Conservation (phyloP, 2,797 vertebrate species). For the Sebastes elongatus region DNA sequence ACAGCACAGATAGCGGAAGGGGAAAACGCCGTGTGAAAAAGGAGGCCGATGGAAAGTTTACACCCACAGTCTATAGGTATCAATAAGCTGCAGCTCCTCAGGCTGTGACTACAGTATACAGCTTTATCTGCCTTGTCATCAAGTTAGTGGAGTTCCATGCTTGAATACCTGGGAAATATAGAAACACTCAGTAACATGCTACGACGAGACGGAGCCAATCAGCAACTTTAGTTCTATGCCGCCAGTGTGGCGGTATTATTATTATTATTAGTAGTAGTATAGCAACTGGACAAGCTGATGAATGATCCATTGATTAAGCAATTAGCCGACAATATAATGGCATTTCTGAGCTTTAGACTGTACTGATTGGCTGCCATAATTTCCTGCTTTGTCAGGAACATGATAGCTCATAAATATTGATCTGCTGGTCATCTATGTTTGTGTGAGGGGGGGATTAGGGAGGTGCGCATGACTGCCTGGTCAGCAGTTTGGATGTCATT, state of each 20-base stretch:
- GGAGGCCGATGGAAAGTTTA: no score
- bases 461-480: neutral
- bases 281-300: neutral
- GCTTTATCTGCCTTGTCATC: neutral
- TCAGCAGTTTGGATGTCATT: slow-evolving; percentile 38
- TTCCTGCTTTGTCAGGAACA: slow-evolving; percentile 55
- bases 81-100: neutral
- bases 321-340: slow-evolving; percentile 38
- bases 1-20: no score
- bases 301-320: slow-evolving; percentile 46
- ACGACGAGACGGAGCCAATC: neutral
- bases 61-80: neutral
- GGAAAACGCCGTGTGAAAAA: no score
- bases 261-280: neutral
- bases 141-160: neutral
- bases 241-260: neutral
- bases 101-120: neutral
- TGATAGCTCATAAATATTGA: slow-evolving; percentile 62
- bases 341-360: slow-evolving; percentile 18
- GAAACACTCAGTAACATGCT: neutral
- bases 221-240: neutral
- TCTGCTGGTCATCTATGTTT: slow-evolving; percentile 18
- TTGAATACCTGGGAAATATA: neutral
- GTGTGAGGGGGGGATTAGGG: neutral
- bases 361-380: slow-evolving; percentile 50